Evolutionary conservation across 2,113 vertebrate species (phyloP), one percentile per base, ranked within the genome.

Genomic region (Ondatra zibethicus): DNA sequence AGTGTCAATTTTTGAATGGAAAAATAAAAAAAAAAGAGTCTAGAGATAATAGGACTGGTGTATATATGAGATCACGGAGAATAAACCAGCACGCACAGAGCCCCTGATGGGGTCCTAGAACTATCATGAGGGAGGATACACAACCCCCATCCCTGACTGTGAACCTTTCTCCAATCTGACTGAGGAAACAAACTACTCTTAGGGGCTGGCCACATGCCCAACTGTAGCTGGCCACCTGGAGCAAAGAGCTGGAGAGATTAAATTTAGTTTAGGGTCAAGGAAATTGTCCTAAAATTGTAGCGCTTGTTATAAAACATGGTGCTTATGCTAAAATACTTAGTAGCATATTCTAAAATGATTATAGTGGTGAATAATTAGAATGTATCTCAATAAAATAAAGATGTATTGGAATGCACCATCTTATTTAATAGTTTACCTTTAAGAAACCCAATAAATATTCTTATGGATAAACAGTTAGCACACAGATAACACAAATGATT

Each of bases 11-110:
- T n/a, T n/a, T n/a, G n/a, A n/a, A n/a, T n/a, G n/a, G n/a, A n/a
- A n/a, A n/a, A n/a, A n/a, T n/a, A n/a, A n/a, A n/a, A n/a, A n/a
- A n/a, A n/a, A n/a, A n/a, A n/a, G n/a, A n/a, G n/a, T n/a, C n/a
- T 58, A 55, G 33, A 1, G 2, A 55, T 5, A 58, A 23, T 10
- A 23, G 10, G 1, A 36, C 17, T 55, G 2, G 0, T 80, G 36
- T 19, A n/a, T 19, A 36, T 23, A 36, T 55, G 1, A 55, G 58
- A 7, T 81, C 50, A 6, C 33, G 58, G 50, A 81, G 19, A 55
- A 19, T 58, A 3, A 58, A 2, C 17, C 47, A 52, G 47, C 4
- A 55, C 21, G 17, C 31, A 36, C 8, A 80, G 9, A 33, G 31
- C 17, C 50, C 52, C 10, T n/a, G 5, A 81, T 13, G 21, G 17